Evolutionary conservation across 2,113 vertebrate genomes (phyloP).

Genomic region (Coregonus clupeaformis): DNA sequence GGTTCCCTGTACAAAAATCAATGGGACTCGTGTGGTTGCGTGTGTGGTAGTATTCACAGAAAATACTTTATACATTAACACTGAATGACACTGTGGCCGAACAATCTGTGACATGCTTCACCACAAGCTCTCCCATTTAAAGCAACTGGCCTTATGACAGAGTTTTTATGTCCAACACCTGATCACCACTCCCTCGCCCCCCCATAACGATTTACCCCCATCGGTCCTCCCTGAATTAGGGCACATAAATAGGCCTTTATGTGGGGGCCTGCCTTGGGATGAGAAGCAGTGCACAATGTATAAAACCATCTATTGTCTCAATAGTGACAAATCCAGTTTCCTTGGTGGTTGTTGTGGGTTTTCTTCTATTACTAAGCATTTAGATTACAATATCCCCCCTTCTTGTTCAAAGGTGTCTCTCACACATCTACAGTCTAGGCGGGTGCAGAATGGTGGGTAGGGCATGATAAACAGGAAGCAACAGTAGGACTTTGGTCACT

Average conservation of each 20-base stretch:
- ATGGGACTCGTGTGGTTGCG: too few relatives aligned
- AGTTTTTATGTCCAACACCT: constrained; percentile 24
- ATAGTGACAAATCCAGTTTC: constrained; percentile 46
- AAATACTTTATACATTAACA: too few relatives aligned
- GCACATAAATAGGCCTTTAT: constrained; percentile 68
- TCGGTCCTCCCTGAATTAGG: constrained; percentile 52
- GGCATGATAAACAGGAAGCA: neutral
- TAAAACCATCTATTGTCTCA: constrained; percentile 57
- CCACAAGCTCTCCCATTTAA: neutral
- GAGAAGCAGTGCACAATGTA: constrained; percentile 56
- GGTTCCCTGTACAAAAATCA: too few relatives aligned
- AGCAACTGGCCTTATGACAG: neutral
- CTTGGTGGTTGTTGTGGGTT: constrained; percentile 25
- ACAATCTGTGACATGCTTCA: neutral
- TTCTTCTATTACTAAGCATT: constrained; percentile 19
- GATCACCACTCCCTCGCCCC: constrained; percentile 20
- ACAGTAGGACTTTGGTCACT: neutral
- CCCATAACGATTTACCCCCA: constrained; percentile 53
- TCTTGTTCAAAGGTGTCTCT: neutral
- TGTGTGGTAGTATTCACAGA: too few relatives aligned
- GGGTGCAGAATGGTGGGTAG: neutral
- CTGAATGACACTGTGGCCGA: too few relatives aligned
- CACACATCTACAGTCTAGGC: neutral
- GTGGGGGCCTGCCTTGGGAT: constrained; percentile 45
- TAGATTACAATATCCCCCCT: constrained; percentile 6